Percentiles rank a stretch among this genome's conserved stretches.
These are phyloP conservation scores for Rutilus rutilus DNA, from an alignment of 2,113 vertebrate species.

Conservation along the genomic window DNA sequence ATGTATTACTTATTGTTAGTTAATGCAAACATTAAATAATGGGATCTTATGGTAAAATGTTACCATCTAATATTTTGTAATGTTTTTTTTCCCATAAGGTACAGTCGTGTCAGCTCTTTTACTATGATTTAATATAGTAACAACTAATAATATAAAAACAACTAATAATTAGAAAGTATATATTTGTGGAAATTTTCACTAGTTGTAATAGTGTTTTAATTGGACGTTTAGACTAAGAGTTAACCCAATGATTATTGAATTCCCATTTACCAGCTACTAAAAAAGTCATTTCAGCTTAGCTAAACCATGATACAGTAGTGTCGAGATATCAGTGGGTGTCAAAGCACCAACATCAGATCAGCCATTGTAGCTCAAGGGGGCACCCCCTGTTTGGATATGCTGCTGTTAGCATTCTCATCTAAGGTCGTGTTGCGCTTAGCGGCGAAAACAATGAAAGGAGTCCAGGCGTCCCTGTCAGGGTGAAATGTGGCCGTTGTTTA, in stretches of 20 bases:
- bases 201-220: neutral
- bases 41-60: neutral
- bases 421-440: slow-evolving; percentile 62
- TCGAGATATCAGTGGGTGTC: slow-evolving; percentile 66
- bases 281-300: slow-evolving; percentile 52
- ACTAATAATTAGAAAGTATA: neutral
- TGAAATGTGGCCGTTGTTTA: slow-evolving; percentile 71
- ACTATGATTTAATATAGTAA: neutral
- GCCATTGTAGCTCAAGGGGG: slow-evolving; percentile 63
- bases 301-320: slow-evolving; percentile 58
- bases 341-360: slow-evolving; percentile 71
- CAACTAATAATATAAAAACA: neutral
- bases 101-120: neutral
- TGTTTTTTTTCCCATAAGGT: too few relatives aligned
- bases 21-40: neutral
- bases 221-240: slow-evolving; percentile 17
- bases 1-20: neutral
- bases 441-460: slow-evolving; percentile 60
- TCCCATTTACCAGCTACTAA: slow-evolving; percentile 65
- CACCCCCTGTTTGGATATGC: slow-evolving; percentile 71
- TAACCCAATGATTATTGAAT: slow-evolving; percentile 26
- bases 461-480: slow-evolving; percentile 75
- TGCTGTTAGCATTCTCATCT: slow-evolving; percentile 69
- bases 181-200: neutral
- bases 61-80: neutral